Evolutionary conservation across 2,888 invertebrate species (phyloP).

Genomic region (Noctua janthina): DNA sequence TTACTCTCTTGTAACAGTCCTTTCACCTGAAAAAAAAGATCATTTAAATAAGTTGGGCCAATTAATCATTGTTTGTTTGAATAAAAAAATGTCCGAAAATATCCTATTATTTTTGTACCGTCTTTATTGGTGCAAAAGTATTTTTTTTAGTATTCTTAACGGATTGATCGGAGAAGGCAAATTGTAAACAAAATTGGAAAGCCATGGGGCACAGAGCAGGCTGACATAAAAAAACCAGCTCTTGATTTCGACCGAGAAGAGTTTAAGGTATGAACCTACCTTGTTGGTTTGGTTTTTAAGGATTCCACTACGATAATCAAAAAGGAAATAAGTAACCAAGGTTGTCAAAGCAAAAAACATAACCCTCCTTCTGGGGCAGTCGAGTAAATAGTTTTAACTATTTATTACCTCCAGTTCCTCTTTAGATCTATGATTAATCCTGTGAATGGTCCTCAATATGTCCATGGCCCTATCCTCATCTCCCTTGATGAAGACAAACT

Average conservation of each 20-base stretch:
- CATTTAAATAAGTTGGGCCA: neutral
- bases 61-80: neutral
- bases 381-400: neutral
- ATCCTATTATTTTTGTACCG: neutral
- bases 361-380: neutral
- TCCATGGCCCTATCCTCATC: slow-evolving; percentile 88
- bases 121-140: neutral
- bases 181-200: too few relatives aligned
- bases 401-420: slow-evolving; percentile 73
- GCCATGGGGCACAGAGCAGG: too few relatives aligned
- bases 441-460: slow-evolving; percentile 78
- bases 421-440: slow-evolving; percentile 73
- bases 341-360: neutral
- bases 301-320: neutral
- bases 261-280: neutral
- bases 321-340: neutral
- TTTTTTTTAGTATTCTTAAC: neutral
- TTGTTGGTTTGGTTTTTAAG: neutral
- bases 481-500: slow-evolving; percentile 92
- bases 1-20: slow-evolving; percentile 74
- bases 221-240: neutral
- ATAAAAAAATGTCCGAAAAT: neutral
- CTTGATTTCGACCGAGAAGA: neutral
- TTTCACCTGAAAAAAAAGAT: slow-evolving; percentile 71
- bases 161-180: too few relatives aligned